Percentiles rank a stretch among this genome's conserved stretches.
Conservation (phyloP, 2,888 invertebrate genomes). For the Lobophora halterata region DNA sequence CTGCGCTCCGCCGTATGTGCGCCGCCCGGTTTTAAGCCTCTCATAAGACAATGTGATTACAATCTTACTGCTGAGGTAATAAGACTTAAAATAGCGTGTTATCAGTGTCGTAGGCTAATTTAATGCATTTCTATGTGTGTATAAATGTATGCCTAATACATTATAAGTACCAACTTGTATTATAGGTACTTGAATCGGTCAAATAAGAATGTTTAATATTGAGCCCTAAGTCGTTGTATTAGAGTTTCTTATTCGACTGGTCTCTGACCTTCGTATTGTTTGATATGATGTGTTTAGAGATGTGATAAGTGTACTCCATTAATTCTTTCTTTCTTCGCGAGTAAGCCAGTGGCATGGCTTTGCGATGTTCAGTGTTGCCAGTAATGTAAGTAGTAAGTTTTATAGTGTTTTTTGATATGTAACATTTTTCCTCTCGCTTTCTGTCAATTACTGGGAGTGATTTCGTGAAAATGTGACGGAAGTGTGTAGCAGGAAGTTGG, state of each 20-base stretch:
- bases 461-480: no score
- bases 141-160: constrained; percentile 56
- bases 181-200: constrained; percentile 6
- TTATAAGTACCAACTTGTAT: no score
- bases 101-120: constrained; percentile 53
- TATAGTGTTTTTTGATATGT: no score
- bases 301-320: not conserved
- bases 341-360: no score
- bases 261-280: constrained; percentile 70
- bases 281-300: constrained; percentile 56
- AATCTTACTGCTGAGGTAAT: constrained; percentile 3
- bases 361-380: no score
- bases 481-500: no score
- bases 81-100: constrained; percentile 27
- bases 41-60: constrained; percentile 21
- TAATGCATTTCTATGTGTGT: constrained; percentile 68
- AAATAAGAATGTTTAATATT: constrained; percentile 13
- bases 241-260: constrained; percentile 17
- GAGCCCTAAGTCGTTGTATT: constrained; percentile 1
- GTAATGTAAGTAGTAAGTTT: no score
- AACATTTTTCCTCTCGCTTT: no score
- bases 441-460: no score
- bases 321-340: not conserved
- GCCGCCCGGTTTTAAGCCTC: no score
- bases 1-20: no score